Conservation (phyloP, 2,888 invertebrate genomes). For the Philonicus albiceps region DNA sequence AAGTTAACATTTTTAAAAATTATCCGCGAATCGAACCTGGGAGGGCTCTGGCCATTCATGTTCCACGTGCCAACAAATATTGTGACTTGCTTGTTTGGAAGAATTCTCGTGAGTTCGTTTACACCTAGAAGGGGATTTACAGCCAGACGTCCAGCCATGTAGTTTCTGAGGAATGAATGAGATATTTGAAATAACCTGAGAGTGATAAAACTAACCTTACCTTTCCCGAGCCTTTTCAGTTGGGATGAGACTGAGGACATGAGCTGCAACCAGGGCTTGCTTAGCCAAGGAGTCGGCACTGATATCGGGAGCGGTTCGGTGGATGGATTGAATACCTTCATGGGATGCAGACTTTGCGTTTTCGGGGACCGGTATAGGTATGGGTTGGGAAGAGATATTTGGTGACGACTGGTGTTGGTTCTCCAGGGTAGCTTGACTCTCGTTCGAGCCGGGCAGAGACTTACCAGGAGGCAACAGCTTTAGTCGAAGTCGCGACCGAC, state of each 20-base stretch:
- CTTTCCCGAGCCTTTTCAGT: slow-evolving; percentile 82
- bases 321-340: slow-evolving; percentile 56
- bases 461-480: slow-evolving; percentile 61
- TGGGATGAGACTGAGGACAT: slow-evolving; percentile 82
- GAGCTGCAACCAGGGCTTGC: slow-evolving; percentile 79
- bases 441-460: not conserved
- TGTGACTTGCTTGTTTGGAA: slow-evolving; percentile 84
- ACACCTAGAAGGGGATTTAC: slow-evolving; percentile 83
- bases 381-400: slow-evolving; percentile 53
- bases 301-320: slow-evolving; percentile 50
- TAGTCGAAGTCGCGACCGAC: slow-evolving; percentile 60
- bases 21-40: slow-evolving; percentile 67
- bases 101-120: slow-evolving; percentile 83
- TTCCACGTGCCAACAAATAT: slow-evolving; percentile 96
- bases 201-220: slow-evolving; percentile 57
- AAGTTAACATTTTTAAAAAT: not conserved
- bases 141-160: slow-evolving; percentile 80
- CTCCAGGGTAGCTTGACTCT: slow-evolving; percentile 52
- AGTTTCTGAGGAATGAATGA: slow-evolving; percentile 69
- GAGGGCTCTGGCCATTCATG: slow-evolving; percentile 90
- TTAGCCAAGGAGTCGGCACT: slow-evolving; percentile 74
- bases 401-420: slow-evolving; percentile 63
- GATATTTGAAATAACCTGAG: not conserved
- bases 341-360: slow-evolving; percentile 57
- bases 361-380: slow-evolving; percentile 22